Evolutionary conservation across 2,113 vertebrate genomes (phyloP).

Genomic region (Thryonomys swinderianus): DNA sequence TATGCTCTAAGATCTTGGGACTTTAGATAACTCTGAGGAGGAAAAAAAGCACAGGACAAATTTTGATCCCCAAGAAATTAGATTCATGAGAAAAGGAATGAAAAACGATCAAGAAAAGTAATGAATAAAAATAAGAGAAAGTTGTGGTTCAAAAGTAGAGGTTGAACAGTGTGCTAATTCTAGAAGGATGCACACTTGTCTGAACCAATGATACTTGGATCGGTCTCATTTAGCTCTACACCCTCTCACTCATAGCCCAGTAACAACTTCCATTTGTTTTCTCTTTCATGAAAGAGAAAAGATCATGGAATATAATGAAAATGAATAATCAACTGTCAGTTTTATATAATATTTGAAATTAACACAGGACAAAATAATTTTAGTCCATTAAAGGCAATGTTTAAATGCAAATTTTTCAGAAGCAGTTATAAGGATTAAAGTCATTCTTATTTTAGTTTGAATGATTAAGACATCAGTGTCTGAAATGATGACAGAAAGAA

Average conservation of each 20-base stretch:
- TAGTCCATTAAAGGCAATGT: neutral
- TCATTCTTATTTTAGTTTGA: neutral
- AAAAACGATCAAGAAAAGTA: neutral
- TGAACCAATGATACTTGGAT: neutral
- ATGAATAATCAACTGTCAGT: neutral
- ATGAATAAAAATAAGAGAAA: neutral
- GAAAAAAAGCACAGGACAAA: neutral
- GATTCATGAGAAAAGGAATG: neutral
- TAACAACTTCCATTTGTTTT: neutral
- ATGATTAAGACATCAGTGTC: neutral
- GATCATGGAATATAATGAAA: neutral
- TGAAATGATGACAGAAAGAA: neutral
- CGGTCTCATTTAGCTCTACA: neutral
- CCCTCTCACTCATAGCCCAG: too few species aligned
- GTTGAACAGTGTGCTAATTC: neutral
- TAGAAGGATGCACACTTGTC: neutral
- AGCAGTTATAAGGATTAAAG: neutral
- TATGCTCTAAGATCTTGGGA: neutral
- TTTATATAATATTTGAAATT: neutral
- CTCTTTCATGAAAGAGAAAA: neutral
- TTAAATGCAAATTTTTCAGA: neutral
- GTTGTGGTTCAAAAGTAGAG: neutral
- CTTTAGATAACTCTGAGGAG: neutral
- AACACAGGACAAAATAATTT: neutral
- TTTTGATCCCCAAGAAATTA: neutral